Conservation (phyloP, 2,888 invertebrate genomes). For the Reticulitermes lucifugus region DNA sequence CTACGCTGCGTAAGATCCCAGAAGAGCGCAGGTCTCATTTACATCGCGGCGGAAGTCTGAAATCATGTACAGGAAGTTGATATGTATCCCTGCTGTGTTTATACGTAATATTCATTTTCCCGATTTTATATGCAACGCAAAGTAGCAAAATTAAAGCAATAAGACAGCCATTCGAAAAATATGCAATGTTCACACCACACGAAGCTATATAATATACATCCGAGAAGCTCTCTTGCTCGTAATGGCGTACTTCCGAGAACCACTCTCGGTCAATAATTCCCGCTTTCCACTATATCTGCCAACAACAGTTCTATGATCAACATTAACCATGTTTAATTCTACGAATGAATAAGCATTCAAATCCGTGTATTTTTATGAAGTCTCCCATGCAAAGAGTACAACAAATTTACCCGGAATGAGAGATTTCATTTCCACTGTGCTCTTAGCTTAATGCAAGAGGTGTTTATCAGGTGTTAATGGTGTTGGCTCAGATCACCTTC, state of each 20-base stretch:
- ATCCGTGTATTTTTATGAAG: not conserved
- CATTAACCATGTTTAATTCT: not conserved
- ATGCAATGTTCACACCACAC: not conserved
- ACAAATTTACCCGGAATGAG: too few species aligned
- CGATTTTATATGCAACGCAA: not conserved
- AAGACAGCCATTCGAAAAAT: not conserved
- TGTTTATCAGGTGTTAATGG: too few species aligned
- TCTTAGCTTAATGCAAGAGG: too few species aligned
- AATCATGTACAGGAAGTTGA: too few species aligned
- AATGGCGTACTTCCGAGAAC: not conserved
- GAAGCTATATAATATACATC: not conserved
- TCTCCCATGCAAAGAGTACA: too few species aligned
- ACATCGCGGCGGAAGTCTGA: too few species aligned
- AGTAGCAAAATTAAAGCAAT: not conserved
- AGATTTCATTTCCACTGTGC: too few species aligned
- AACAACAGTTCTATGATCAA: not conserved
- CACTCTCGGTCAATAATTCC: not conserved
- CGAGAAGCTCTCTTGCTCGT: not conserved
- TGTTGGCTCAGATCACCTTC: too few species aligned
- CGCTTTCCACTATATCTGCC: not conserved
- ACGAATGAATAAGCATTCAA: not conserved
- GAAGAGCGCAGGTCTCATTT: too few species aligned
- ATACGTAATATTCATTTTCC: too few species aligned
- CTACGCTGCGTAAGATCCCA: too few species aligned
- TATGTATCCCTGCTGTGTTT: too few species aligned